Evolutionary conservation across 2,888 invertebrate genomes (phyloP), one percentile per base, ranked within the genome.

Genomic region (Stegophylla sp.): DNA sequence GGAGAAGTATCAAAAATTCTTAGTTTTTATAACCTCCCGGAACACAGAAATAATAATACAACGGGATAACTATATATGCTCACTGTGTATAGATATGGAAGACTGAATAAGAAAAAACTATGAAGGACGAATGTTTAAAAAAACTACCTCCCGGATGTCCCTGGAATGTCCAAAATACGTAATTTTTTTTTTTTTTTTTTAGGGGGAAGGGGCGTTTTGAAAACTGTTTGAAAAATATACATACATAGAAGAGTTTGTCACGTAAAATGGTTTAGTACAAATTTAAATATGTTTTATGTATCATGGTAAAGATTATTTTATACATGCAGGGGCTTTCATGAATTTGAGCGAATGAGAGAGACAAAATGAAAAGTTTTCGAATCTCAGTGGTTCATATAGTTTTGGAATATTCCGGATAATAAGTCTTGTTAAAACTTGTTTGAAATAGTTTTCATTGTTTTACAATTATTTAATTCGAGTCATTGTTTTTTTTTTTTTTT

Each of bases 61-160:
- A 63, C 48, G 0, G 48, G 34, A 63, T 20, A 73, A 45, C 59
- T 48, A 48, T 61, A 48, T 61, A 48, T 26, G 43, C 26, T 26
- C 15, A 15, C 2, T 74, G 34, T 15, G 34, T 20, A 20, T 20
- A 10, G 45, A 28, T 28, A 56, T 12, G 63, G 61, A 74, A 2
- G 63, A 23, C 20, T 5, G 23, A 74, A 20, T 63, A 28, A 10
- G 51, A 23, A 63, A 74, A 51, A 74, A n/a, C n/a, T 74, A 63
- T 23, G 10, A 48, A 63, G 26, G 13, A 56, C 67, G 28, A 76
- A 76, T 76, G 66, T 66, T 76, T 66, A 76, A 76, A 76, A n/a
- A n/a, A n/a, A n/a, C 53, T 53, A 67, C 53, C 15, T 56, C 56
- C 23, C 34, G 51, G 48, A 51, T 48, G 34, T n/a, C n/a, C 51